These are phyloP conservation scores for Dendrolimus punctatus DNA, from an alignment of 1,140 invertebrate species.

Conservation along the genomic window DNA sequence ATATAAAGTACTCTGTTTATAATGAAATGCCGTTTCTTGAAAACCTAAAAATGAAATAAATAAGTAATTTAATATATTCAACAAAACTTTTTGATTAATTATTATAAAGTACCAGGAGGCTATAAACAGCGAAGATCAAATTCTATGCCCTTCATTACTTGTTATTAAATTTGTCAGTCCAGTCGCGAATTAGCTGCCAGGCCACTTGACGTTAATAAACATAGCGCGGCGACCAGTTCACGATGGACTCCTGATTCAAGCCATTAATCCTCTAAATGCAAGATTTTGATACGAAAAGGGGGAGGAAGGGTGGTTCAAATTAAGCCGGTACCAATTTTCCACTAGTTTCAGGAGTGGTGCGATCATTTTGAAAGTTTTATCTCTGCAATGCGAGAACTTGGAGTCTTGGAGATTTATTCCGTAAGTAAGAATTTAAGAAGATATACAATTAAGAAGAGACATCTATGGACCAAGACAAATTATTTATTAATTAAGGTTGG, in stretches of 20 bases:
- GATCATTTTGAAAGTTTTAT: conserved; percentile 27
- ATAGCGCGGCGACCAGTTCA: conserved; percentile 11
- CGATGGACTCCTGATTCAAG: conserved; percentile 6
- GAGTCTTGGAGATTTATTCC: not conserved
- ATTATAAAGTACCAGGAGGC: conserved; percentile 6
- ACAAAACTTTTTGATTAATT: not conserved
- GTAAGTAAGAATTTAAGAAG: too few relatives aligned
- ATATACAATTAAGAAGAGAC: too few relatives aligned
- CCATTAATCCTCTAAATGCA: conserved; percentile 2
- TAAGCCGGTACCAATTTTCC: conserved; percentile 14
- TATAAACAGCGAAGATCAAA: conserved; percentile 8
- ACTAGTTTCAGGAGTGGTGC: conserved; percentile 12
- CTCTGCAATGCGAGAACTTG: conserved; percentile 12
- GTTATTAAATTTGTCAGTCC: conserved; percentile 31
- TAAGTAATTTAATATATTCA: too few relatives aligned
- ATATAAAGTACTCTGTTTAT: too few relatives aligned
- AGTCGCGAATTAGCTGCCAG: conserved; percentile 22
- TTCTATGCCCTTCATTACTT: conserved; percentile 17
- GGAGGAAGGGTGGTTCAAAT: conserved; percentile 6
- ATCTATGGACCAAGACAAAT: too few relatives aligned
- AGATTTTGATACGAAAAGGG: not conserved
- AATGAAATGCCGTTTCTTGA: too few relatives aligned
- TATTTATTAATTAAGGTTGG: too few relatives aligned
- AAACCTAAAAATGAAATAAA: too few relatives aligned
- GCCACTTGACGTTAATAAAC: conserved; percentile 28